phyloP scores from a whole-genome alignment of 2,888 invertebrate species.

The Ferdinandea cuprea region DNA sequence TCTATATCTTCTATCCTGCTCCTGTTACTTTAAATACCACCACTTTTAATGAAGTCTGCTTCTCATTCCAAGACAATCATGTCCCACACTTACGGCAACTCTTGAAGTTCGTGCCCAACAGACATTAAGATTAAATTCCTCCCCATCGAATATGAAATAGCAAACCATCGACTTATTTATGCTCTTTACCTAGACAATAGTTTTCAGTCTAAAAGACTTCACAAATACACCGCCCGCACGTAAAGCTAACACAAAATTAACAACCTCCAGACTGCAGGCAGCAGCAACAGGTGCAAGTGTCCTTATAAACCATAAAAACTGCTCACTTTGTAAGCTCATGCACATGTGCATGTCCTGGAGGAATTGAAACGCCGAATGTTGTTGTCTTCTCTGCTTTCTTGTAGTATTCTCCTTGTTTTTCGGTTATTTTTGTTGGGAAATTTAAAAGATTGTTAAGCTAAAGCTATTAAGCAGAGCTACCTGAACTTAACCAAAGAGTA shows the following conservation, averaged over 20 bases:
- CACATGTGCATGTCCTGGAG: slow-evolving; percentile 66
- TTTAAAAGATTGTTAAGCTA: slow-evolving; percentile 53
- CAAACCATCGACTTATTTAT: background rate
- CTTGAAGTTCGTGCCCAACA: background rate
- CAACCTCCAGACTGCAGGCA: too few relatives aligned
- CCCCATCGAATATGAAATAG: background rate
- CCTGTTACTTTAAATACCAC: too few relatives aligned
- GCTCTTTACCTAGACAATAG: background rate
- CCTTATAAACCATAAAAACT: slow-evolving; percentile 28
- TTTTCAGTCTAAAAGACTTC: background rate
- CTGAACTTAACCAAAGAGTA: slow-evolving; percentile 29
- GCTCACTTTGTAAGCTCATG: slow-evolving; percentile 44
- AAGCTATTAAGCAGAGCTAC: slow-evolving; percentile 55
- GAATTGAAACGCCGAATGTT: slow-evolving; percentile 35
- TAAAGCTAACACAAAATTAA: background rate
- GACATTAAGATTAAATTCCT: background rate
- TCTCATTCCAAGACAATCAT: too few relatives aligned
- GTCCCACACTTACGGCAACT: too few relatives aligned
- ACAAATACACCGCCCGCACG: background rate
- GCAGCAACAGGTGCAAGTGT: slow-evolving; percentile 64
- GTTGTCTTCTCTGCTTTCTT: background rate
- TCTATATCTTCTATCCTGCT: too few relatives aligned
- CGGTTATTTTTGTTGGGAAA: slow-evolving; percentile 33
- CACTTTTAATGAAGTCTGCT: too few relatives aligned
- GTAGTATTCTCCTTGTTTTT: slow-evolving; percentile 4